A percentile compares a stretch with the other conserved stretches of the same genome.
phyloP scores from a whole-genome alignment of 2,113 vertebrate genomes.

The Megaleporinus macrocephalus region DNA sequence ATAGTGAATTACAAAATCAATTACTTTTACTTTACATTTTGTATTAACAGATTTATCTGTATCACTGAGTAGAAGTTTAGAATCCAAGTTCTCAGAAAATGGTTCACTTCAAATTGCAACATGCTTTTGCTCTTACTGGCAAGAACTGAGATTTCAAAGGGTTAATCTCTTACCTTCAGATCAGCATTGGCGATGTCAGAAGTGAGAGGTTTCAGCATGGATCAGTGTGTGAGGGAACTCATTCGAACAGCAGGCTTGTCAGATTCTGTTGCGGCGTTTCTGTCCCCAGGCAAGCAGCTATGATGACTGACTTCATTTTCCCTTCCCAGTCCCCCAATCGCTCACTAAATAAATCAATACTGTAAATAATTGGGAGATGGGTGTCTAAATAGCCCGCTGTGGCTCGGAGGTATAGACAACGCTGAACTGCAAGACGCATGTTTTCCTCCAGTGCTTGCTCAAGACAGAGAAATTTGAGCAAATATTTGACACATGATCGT shows the following conservation, averaged over 20 bases:
- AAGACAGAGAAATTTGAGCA: slow-evolving; percentile 1
- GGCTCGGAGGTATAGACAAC: slow-evolving; percentile 74
- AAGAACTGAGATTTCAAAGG: no score
- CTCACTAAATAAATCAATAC: slow-evolving; percentile 84
- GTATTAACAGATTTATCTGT: no score
- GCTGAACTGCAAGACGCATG: slow-evolving; percentile 59
- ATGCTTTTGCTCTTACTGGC: no score
- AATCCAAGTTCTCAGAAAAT: no score
- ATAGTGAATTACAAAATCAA: no score
- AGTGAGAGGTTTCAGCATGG: slow-evolving; percentile 53
- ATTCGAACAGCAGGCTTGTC: slow-evolving; percentile 60
- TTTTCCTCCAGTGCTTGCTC: background rate
- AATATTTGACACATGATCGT: background rate
- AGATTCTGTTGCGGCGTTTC: slow-evolving; percentile 74
- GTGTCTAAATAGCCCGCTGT: slow-evolving; percentile 81
- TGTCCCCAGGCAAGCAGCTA: slow-evolving; percentile 74
- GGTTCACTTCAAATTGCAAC: no score
- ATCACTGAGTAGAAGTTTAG: no score
- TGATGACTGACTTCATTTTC: slow-evolving; percentile 76
- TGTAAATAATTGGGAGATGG: slow-evolving; percentile 80
- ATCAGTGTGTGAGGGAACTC: slow-evolving; percentile 17
- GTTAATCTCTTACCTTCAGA: slow-evolving; percentile 51
- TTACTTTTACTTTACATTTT: no score
- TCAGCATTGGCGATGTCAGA: slow-evolving; percentile 71
- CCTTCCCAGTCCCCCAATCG: slow-evolving; percentile 77